Base-by-base conservation (phyloP, 2,113 vertebrate genomes). In the Pseudopodoces humilis region DNA sequence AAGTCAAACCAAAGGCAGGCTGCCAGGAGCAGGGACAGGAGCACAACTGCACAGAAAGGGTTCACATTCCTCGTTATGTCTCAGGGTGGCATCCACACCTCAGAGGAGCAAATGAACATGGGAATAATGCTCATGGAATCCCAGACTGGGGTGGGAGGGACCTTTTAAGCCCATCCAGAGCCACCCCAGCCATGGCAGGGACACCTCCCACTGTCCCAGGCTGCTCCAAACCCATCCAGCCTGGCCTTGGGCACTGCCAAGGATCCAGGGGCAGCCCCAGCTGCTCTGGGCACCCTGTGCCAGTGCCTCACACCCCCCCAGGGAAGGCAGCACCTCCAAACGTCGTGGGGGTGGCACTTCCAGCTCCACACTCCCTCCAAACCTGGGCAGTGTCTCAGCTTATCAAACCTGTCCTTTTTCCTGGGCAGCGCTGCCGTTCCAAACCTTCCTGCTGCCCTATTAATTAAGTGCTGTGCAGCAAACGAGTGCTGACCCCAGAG, bases 151-250 rank as follows among this genome's bases (percentile, higher is more conserved):
- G 6, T 44, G 35, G 67, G 31, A 35, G 14, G 25, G 4, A 65
- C 2, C 33, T n/a, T 11, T 2, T 3, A 6, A 80, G 2, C 21
- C 2, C 41, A 10, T 0, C 30, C n/a, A 2, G 15, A 13, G 0
- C 43, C n/a, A 47, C 10, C 33, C 52, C 13, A 12, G n/a, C n/a
- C 56, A 21, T 3, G 47, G 55, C 83, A 72, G 76, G 67, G 67
- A 65, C 68, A 37, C 27, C 17, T 58, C 0, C 37, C 50, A 27
- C 11, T 43, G 10, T 3, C 25, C 58, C 84, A 78, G 74, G 33
- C 3, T 44, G 27, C n/a, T 65, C 30, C 41, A 4, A 4, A 13
- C 37, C 63, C 5, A 49, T 50, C 35, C 76, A 58, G 2, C 44
- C 68, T 20, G 50, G 11, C 35, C 37, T 58, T 1, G 59, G 59